phyloP scores from a whole-genome alignment of 2,797 vertebrate species.

The Thripadectes ignobilis region DNA sequence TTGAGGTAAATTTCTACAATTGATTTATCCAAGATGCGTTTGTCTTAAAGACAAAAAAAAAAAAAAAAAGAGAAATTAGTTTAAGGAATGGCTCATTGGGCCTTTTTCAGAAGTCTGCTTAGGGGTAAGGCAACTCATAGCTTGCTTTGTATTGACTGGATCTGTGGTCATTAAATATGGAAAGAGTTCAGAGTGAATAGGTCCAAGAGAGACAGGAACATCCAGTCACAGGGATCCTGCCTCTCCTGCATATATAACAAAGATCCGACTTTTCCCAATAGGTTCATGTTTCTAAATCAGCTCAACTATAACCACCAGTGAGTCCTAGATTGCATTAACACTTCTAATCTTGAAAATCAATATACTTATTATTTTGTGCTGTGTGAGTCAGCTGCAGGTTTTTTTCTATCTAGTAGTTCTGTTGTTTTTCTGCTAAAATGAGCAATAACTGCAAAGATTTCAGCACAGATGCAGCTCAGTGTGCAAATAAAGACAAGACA shows the following conservation, averaged over 20 bases:
- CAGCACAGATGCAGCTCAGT: neutral
- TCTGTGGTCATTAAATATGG: rapidly evolving
- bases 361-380: neutral
- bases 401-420: neutral
- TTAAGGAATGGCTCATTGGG: neutral
- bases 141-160: neutral
- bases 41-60: neutral
- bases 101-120: neutral
- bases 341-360: neutral
- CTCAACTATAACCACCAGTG: neutral
- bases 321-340: neutral
- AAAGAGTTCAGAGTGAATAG: neutral
- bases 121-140: neutral
- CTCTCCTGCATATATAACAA: neutral
- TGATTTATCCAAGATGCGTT: neutral
- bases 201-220: rapidly evolving
- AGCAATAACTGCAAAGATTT: neutral
- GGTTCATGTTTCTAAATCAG: neutral
- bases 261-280: neutral
- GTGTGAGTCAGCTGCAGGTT: neutral
- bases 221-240: neutral
- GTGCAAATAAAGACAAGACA: neutral
- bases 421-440: neutral
- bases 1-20: neutral
- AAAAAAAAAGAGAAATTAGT: neutral